phyloP scores from a whole-genome alignment of 2,888 invertebrate species.

The Myathropa florea region DNA sequence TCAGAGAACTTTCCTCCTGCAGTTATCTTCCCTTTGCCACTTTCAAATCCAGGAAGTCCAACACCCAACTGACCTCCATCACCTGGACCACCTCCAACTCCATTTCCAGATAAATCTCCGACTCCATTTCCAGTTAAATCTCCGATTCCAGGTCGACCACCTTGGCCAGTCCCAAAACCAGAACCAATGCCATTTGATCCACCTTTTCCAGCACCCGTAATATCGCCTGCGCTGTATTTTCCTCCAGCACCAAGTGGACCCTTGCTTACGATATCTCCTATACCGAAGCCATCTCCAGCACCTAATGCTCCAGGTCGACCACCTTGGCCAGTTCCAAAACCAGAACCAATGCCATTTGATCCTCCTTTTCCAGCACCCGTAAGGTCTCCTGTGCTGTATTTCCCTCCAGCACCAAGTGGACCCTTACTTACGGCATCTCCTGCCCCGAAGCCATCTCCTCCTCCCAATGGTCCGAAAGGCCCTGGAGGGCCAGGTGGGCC shows the following conservation, averaged over 20 bases:
- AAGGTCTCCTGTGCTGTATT: slow-evolving; percentile 3
- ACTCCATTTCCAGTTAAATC: not conserved
- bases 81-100: not conserved
- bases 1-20: not conserved
- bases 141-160: not conserved
- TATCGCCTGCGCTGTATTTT: slow-evolving; percentile 3
- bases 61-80: not conserved
- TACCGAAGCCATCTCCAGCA: slow-evolving; percentile 69
- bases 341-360: slow-evolving; percentile 7
- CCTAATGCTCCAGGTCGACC: not conserved
- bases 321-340: not conserved
- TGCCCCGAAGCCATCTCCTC: slow-evolving; percentile 67
- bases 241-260: slow-evolving; percentile 62
- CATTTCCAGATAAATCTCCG: not conserved
- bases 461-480: slow-evolving; percentile 50
- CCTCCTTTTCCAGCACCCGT: slow-evolving; percentile 1
- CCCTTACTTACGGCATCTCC: slow-evolving; percentile 54
- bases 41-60: not conserved
- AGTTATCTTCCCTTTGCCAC: not conserved
- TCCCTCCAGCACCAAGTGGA: slow-evolving; percentile 60
- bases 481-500: slow-evolving; percentile 72
- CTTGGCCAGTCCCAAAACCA: not conserved
- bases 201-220: not conserved
- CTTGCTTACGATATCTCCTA: slow-evolving; percentile 55
- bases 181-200: slow-evolving; percentile 8